Percentiles rank a stretch among this genome's conserved stretches.
These are phyloP conservation scores for Papilio machaon DNA, from an alignment of 1,140 invertebrate species.

Conservation along the genomic window DNA sequence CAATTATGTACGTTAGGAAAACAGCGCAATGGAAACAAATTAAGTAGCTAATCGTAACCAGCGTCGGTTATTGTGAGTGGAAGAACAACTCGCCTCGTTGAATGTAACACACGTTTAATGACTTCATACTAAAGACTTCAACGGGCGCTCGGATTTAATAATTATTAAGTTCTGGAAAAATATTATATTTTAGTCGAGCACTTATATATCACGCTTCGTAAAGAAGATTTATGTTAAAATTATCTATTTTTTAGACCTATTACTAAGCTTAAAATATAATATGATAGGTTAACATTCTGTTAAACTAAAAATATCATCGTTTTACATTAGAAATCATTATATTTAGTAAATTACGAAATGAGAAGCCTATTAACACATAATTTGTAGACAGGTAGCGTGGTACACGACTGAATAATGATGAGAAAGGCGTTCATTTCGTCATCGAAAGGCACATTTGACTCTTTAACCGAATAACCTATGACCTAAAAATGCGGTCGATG, in stretches of 20 bases:
- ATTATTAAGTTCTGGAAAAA: background rate
- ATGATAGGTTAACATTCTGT: background rate
- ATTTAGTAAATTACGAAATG: conserved; percentile 1
- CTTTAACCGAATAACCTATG: conserved; percentile 32
- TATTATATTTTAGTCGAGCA: background rate
- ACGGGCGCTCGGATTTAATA: background rate
- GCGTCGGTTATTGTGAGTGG: conserved; percentile 6
- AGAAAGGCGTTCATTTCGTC: conserved; percentile 11
- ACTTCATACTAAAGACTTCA: conserved; percentile 4
- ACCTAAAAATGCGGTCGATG: conserved; percentile 12
- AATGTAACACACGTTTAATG: background rate
- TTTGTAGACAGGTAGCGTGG: conserved; percentile 9
- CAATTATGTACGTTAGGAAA: conserved; percentile 7
- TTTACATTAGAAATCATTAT: conserved; percentile 11
- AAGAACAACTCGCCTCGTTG: background rate
- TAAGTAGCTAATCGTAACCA: background rate
- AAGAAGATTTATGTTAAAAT: background rate
- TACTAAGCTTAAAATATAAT: background rate
- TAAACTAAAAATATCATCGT: background rate
- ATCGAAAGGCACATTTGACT: conserved; percentile 21
- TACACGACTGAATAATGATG: conserved; percentile 7
- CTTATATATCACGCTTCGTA: no score
- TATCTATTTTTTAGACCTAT: background rate
- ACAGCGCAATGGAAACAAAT: background rate
- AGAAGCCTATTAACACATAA: conserved; percentile 8